Evolutionary conservation across 2,888 invertebrate genomes (phyloP), one percentile per base, ranked within the genome.

Genomic region (Esperia sulphurella): DNA sequence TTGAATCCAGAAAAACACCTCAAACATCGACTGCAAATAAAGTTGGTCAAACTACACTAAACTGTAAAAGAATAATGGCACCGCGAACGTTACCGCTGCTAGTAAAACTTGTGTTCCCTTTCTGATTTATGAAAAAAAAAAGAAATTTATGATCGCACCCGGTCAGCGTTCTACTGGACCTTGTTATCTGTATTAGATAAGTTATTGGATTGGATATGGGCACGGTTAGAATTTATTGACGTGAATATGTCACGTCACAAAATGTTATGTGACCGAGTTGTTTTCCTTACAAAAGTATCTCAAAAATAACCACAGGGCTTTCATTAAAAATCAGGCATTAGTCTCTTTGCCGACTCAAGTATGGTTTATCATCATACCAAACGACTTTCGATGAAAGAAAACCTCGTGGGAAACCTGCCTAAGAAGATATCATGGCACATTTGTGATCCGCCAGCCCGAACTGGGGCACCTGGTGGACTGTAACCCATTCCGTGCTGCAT

Each of bases 91-190:
- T 58, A 65, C 72, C 64, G 57, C 61, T 65, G 58, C 52, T 63
- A 58, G 59, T 59, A 62, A 60, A 63, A 61, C 57, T 58, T 58
- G 58, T 59, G 58, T 55, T 21, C 47, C 58, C 60, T 54, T 51
- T 59, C 61, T 75, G 73, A 72, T 74, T 73, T 71, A 75, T 74
- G 68, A 65, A 64, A 64, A 65, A 59, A 58, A 58, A 59, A 57
- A 59, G 61, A 60, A 53, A 73, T 75, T 73, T 72, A 72, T 72
- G 59, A 58, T 46, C 55, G 45, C 41, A 56, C 63, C 39, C 59
- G 68, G 70, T 75, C 75, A 74, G 72, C 71, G 56, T 13, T 14
- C 30, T 9, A 12, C 33, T 28, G 10, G 29, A 31, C 40, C 46
- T 43, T 50, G 43, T 50, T 50, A 50, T 50, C 43, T 46, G 40